A percentile compares a stretch with the other conserved stretches of the same genome.
Conservation (phyloP, 2,888 invertebrate genomes). For the Gortyna flavago region DNA sequence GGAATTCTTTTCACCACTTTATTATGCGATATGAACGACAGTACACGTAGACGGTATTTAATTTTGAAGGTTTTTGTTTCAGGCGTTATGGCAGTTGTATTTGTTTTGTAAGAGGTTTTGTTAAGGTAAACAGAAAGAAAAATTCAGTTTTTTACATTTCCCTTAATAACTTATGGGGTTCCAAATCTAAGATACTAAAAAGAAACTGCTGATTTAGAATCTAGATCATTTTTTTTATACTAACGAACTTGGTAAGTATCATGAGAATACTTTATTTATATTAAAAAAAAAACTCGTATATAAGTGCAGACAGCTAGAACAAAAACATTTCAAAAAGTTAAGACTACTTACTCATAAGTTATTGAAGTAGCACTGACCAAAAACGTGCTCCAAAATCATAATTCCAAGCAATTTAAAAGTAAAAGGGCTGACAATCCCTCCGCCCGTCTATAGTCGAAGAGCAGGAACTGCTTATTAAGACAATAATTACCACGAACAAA, state of each 20-base stretch:
- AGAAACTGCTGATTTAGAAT: neutral
- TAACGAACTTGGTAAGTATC: neutral
- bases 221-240: neutral
- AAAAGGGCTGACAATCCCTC: slow-evolving; percentile 84
- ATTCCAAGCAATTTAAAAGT: slow-evolving; percentile 80
- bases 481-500: slow-evolving; percentile 90
- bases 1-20: slow-evolving; percentile 89
- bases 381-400: slow-evolving; percentile 75
- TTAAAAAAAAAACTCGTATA: neutral
- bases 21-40: slow-evolving; percentile 88
- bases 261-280: neutral
- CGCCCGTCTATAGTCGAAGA: slow-evolving; percentile 84
- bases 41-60: slow-evolving; percentile 77
- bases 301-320: neutral
- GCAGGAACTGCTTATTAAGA: slow-evolving; percentile 90
- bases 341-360: slow-evolving; percentile 45
- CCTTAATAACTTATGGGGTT: neutral
- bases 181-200: neutral
- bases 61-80: slow-evolving; percentile 69
- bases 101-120: slow-evolving; percentile 38
- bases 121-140: neutral
- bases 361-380: slow-evolving; percentile 55
- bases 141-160: neutral
- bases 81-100: slow-evolving; percentile 5
- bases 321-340: slow-evolving; percentile 12